phyloP scores from a whole-genome alignment of 2,888 invertebrate genomes.

The Eupeodes latifasciatus region DNA sequence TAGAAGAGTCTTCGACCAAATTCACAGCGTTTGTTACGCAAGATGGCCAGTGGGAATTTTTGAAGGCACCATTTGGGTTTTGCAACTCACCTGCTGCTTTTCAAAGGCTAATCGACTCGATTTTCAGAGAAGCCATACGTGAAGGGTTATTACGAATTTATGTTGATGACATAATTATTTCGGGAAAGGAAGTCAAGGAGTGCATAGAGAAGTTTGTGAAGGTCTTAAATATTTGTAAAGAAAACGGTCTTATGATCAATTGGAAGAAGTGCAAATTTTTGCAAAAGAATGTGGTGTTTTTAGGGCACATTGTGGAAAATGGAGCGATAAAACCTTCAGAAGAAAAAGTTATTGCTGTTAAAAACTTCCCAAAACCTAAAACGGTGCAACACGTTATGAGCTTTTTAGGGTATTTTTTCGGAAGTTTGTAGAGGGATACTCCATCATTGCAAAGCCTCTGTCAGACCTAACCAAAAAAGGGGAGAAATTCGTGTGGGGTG shows the following conservation, averaged over 20 bases:
- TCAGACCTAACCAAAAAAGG: no score
- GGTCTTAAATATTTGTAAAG: not conserved
- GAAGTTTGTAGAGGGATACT: no score
- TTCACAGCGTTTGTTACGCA: no score
- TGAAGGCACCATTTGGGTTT: slow-evolving; percentile 6
- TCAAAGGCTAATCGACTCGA: not conserved
- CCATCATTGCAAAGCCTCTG: no score
- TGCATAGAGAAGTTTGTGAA: not conserved
- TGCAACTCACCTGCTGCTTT: slow-evolving; percentile 6
- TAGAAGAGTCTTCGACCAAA: no score
- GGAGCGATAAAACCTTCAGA: not conserved
- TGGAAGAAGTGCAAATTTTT: slow-evolving; percentile 3
- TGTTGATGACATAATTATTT: not conserved
- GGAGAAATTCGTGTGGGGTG: no score
- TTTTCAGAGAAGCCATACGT: not conserved
- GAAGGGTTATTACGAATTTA: not conserved
- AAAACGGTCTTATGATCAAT: slow-evolving; percentile 4
- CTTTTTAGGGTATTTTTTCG: no score
- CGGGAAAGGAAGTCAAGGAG: not conserved
- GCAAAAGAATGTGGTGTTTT: slow-evolving; percentile 3
- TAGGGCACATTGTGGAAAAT: not conserved
- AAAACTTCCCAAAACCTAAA: not conserved
- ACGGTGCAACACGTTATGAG: no score
- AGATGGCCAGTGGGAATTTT: not conserved
- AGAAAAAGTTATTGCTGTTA: not conserved